These are phyloP conservation scores for Dolichomitus sp. DNA, from an alignment of 2,888 invertebrate genomes.

Conservation along the genomic window DNA sequence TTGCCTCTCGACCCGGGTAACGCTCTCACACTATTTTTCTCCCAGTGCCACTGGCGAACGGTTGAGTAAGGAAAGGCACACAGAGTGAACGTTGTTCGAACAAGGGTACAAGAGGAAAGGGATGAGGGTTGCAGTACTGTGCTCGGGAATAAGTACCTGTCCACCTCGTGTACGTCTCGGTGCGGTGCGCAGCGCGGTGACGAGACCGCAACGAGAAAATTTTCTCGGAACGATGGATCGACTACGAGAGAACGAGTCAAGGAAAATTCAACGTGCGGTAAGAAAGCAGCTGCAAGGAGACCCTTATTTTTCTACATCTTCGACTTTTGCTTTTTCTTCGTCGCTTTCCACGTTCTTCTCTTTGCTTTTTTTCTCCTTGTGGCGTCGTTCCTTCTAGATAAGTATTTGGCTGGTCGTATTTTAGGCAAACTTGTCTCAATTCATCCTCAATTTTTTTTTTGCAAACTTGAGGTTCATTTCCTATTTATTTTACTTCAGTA, in stretches of 20 bases:
- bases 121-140: slow-evolving; percentile 45
- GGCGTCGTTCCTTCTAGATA: neutral
- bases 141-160: slow-evolving; percentile 63
- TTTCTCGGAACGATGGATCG: slow-evolving; percentile 53
- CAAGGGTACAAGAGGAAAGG: slow-evolving; percentile 37
- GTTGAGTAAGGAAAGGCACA: slow-evolving; percentile 22
- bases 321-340: slow-evolving; percentile 17
- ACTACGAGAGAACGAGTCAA: slow-evolving; percentile 38
- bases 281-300: slow-evolving; percentile 27
- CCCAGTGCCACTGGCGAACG: slow-evolving; percentile 24
- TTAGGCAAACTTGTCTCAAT: neutral
- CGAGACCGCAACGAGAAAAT: slow-evolving; percentile 53
- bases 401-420: neutral
- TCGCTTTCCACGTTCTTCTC: neutral
- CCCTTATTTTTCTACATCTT: slow-evolving; percentile 51
- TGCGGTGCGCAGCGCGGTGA: slow-evolving; percentile 36
- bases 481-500: too few species aligned
- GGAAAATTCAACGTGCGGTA: slow-evolving; percentile 36
- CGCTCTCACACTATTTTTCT: slow-evolving; percentile 70
- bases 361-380: slow-evolving; percentile 17
- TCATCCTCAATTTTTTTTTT: neutral
- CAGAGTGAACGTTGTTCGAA: slow-evolving; percentile 29
- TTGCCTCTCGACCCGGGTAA: slow-evolving; percentile 72
- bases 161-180: slow-evolving; percentile 54
- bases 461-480: too few species aligned